Conservation (phyloP, 2,888 invertebrate species). For the Andrena trimmerana region DNA sequence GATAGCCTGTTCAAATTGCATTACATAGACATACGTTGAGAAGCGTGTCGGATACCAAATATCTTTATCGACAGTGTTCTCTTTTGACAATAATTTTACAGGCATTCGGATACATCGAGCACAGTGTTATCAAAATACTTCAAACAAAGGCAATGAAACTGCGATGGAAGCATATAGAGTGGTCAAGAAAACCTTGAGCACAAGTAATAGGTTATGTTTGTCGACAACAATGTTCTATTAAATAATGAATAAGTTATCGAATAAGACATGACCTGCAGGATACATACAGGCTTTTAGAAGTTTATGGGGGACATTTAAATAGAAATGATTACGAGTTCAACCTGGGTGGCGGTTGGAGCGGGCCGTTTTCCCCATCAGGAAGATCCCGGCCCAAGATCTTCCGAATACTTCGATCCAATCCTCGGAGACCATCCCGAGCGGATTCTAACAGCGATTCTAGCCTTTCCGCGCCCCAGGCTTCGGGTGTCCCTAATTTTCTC, state of each 20-base stretch:
- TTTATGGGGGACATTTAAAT: background rate
- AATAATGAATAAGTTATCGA: constrained; percentile 13
- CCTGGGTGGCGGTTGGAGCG: constrained; percentile 74
- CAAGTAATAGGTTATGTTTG: constrained; percentile 59
- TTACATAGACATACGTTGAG: background rate
- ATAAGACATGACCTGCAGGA: background rate
- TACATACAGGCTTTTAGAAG: background rate
- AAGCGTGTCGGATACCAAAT: background rate
- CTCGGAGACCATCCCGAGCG: constrained; percentile 82
- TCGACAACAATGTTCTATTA: constrained; percentile 18
- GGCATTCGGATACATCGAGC: no score
- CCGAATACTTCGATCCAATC: constrained; percentile 82
- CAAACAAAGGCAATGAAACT: background rate
- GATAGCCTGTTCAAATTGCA: constrained; percentile 69
- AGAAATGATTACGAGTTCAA: constrained; percentile 36
- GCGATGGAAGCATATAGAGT: background rate
- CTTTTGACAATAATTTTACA: no score
- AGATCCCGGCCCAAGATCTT: constrained; percentile 84
- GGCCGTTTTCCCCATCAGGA: constrained; percentile 82
- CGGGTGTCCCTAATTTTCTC: constrained; percentile 81
- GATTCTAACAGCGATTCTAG: constrained; percentile 83
- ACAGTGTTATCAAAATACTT: background rate
- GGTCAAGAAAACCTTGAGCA: background rate
- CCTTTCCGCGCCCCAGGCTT: constrained; percentile 81
- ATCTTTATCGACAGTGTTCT: background rate